Evolutionary conservation across 2,113 vertebrate species (phyloP).

Genomic region (Ariopsis seemanni): DNA sequence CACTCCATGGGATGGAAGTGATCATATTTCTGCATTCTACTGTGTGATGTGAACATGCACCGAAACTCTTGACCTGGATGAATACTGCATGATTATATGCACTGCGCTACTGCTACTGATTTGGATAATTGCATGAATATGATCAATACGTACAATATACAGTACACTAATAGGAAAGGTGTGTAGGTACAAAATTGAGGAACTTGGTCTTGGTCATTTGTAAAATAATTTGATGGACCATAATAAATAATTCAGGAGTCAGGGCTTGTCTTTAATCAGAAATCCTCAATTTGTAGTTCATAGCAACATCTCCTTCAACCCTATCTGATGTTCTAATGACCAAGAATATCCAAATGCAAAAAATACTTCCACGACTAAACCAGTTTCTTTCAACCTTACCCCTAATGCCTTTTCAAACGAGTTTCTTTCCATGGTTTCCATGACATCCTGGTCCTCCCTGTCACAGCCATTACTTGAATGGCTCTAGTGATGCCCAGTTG

Average conservation of each 20-base stretch:
- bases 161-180: not conserved
- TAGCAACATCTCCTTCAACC: not conserved
- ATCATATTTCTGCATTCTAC: too few relatives aligned
- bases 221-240: not conserved
- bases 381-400: not conserved
- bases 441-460: conserved; percentile 10
- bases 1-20: too few relatives aligned
- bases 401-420: not conserved
- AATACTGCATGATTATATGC: too few relatives aligned
- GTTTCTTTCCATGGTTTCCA: not conserved
- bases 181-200: too few relatives aligned
- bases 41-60: too few relatives aligned
- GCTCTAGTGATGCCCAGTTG: not conserved
- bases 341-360: not conserved
- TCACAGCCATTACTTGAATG: not conserved
- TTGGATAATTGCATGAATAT: not conserved
- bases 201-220: not conserved
- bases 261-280: not conserved
- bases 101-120: not conserved
- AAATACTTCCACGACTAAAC: not conserved
- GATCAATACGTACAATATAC: not conserved
- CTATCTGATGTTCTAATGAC: not conserved
- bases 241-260: not conserved
- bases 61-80: too few relatives aligned
- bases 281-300: not conserved